These are phyloP conservation scores for Drosophila nr. perissopoda DNA, from an alignment of 2,888 invertebrate species.

Conservation along the genomic window DNA sequence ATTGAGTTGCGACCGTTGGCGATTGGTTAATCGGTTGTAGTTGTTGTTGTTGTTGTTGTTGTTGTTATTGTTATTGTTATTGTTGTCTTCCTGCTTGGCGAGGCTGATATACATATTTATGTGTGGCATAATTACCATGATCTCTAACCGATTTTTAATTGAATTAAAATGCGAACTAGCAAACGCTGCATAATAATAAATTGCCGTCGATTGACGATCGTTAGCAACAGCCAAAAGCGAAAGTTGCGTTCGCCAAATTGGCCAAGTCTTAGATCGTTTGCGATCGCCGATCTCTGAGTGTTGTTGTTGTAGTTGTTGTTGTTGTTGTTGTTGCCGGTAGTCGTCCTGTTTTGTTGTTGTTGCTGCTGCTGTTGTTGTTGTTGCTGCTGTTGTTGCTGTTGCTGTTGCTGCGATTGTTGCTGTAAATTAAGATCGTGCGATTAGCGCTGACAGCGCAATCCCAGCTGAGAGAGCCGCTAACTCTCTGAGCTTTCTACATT, in stretches of 20 bases:
- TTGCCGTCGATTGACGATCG: slow-evolving; percentile 79
- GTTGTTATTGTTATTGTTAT: not conserved
- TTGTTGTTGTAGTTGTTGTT: slow-evolving; percentile 12
- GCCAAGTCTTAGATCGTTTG: slow-evolving; percentile 60
- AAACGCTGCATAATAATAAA: slow-evolving; percentile 76
- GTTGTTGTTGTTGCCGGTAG: slow-evolving; percentile 49
- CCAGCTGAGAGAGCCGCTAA: slow-evolving; percentile 49
- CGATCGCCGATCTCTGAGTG: slow-evolving; percentile 47
- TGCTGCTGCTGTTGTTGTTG: not conserved
- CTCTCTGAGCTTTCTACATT: slow-evolving; percentile 74
- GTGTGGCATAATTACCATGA: slow-evolving; percentile 67
- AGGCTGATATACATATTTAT: slow-evolving; percentile 13
- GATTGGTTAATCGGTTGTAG: not conserved
- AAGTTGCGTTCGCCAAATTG: slow-evolving; percentile 78
- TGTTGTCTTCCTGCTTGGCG: slow-evolving; percentile 1
- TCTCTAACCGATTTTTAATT: slow-evolving; percentile 78
- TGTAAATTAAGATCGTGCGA: slow-evolving; percentile 79
- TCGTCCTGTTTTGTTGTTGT: slow-evolving; percentile 52
- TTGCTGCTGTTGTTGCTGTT: slow-evolving; percentile 26
- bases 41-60: not conserved
- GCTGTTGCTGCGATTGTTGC: slow-evolving; percentile 54
- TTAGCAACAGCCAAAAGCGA: slow-evolving; percentile 72
- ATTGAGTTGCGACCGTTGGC: not conserved
- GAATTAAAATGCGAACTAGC: slow-evolving; percentile 75
- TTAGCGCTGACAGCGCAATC: slow-evolving; percentile 72